Evolutionary conservation across 2,113 vertebrate species (phyloP).

Genomic region (Sinosuthora webbiana): DNA sequence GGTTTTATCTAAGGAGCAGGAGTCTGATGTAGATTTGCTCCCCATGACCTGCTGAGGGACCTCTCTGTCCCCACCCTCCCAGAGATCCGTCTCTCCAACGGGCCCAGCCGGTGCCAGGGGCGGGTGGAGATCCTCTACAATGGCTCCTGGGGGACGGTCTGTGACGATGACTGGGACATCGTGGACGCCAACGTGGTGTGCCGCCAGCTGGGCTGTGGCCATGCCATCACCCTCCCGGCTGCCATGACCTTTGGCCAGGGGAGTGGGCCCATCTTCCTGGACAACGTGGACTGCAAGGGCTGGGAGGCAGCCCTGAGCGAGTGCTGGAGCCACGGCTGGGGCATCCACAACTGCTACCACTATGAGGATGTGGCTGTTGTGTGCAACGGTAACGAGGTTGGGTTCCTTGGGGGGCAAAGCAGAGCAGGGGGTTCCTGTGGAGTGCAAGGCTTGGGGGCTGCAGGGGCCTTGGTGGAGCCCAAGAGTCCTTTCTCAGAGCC

Average conservation of each 20-base stretch:
- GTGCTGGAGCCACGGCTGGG: conserved; percentile 90
- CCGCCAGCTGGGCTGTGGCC: conserved; percentile 86
- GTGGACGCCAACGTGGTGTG: conserved; percentile 93
- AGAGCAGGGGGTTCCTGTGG: background rate
- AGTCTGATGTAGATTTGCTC: background rate
- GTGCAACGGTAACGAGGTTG: conserved; percentile 80
- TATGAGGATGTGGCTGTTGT: conserved; percentile 91
- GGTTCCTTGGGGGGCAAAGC: background rate
- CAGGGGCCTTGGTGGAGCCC: background rate
- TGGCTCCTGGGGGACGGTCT: conserved; percentile 90
- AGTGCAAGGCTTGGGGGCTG: background rate
- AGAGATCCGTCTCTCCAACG: conserved; percentile 87
- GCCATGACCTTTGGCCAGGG: conserved; percentile 88
- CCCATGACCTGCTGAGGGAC: background rate
- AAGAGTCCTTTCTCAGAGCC: background rate
- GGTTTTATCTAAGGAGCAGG: background rate
- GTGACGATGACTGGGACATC: conserved; percentile 96
- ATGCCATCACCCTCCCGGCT: conserved; percentile 76
- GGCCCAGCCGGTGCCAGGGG: conserved; percentile 84
- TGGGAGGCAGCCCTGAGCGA: conserved; percentile 82
- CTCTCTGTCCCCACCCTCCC: background rate
- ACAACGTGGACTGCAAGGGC: conserved; percentile 93
- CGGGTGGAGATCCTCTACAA: conserved; percentile 88
- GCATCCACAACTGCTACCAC: conserved; percentile 96
- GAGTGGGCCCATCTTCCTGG: conserved; percentile 84